Base-by-base conservation (phyloP, 2,797 vertebrate genomes). In the Sparidentex hasta region DNA sequence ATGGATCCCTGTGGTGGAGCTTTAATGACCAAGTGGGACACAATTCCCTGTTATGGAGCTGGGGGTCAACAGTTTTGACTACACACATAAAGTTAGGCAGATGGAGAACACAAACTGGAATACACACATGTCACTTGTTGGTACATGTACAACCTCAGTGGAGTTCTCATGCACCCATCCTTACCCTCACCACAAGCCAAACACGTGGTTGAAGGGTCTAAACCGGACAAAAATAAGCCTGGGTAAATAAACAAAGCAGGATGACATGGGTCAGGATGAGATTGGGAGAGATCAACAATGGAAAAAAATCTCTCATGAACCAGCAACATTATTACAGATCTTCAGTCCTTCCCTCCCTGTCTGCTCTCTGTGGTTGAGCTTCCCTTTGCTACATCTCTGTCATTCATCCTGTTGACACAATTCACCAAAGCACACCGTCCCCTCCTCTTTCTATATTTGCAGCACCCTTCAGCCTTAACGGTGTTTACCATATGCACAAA, bases 11-110 rank as follows among this genome's bases (percentile, higher is more conserved):
- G 74, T 25, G 78, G 86, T 74, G 71, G 76, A 68, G 78, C 64
- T 73, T 80, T 90, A 83, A 92, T 71, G 84, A 81, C 77, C 54
- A 20, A 48, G 82, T 65, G 81, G 86, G 82, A 80, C 64, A 66
- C 74, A 82, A 85, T 65, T 90, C 88, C 83, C 85, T 90, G 80
- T 80, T 88, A 88, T 89, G 87, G 83, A 88, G 89, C 73, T 69
- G 44, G 20, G 54, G 55, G 86, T 84, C 78, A 78, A 82, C 71
- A 84, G 54, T 80, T 70, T 52, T 79, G 62, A 76, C 78, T 48
- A 72, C 44, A 66, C 74, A 75, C 64, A 27, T 21, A 17, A 63
- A 67, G 43, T 23, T 48, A 62, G 43, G 61, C 65, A 73, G 68
- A 87, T 58, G 70, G 65, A 76, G 69, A 71, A 80, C 64, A 71